Conservation (phyloP, 2,113 vertebrate genomes). For the Conger conger region DNA sequence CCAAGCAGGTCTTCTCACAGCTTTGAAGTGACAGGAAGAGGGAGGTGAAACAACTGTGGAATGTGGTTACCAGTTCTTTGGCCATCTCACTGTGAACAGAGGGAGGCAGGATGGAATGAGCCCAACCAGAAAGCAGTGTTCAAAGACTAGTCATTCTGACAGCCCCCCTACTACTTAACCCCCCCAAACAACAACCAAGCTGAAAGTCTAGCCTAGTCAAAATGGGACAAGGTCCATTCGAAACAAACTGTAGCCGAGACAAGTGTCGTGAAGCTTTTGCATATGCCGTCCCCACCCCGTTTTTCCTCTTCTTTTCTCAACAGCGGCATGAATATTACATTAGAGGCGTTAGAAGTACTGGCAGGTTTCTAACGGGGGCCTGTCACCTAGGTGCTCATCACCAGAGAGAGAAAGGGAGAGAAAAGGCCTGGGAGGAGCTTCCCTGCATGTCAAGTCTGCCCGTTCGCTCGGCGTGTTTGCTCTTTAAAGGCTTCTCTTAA, state of each 20-base stretch:
- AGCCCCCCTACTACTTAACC: background rate
- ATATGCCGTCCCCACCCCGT: background rate
- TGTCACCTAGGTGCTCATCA: background rate
- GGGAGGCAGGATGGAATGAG: background rate
- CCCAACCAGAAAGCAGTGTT: background rate
- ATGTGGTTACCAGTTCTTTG: background rate
- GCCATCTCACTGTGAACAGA: conserved; percentile 16
- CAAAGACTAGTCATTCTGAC: conserved; percentile 13
- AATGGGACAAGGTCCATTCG: background rate
- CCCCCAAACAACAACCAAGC: background rate
- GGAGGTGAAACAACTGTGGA: background rate
- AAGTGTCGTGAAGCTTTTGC: background rate
- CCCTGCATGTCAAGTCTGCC: background rate
- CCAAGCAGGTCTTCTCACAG: background rate
- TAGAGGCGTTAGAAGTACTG: conserved; percentile 1
- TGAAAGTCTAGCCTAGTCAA: background rate
- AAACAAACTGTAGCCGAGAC: background rate
- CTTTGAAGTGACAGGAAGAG: background rate
- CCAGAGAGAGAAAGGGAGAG: background rate
- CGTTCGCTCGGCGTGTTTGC: background rate
- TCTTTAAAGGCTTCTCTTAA: background rate
- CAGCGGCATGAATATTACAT: background rate
- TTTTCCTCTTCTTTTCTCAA: background rate
- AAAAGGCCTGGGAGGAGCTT: background rate
- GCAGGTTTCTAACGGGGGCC: background rate